These are phyloP conservation scores for Grallaria varia DNA, from an alignment of 2,113 vertebrate genomes.

Conservation along the genomic window DNA sequence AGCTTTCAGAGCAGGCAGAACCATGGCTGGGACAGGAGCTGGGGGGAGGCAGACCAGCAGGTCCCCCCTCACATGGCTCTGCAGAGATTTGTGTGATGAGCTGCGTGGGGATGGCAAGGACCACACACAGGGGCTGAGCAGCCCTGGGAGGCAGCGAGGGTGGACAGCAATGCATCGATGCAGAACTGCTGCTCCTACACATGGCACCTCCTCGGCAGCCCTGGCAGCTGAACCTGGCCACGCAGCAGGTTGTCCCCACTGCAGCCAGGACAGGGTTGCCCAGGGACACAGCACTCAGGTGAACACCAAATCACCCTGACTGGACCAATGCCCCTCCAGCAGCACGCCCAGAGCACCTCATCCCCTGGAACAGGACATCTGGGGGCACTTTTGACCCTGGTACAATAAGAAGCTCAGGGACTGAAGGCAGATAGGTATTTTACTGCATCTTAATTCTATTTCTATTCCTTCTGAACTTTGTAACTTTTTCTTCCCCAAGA, in stretches of 20 bases:
- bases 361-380: neutral
- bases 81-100: neutral
- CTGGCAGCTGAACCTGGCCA: accelerated
- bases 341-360: neutral
- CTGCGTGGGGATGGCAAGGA: neutral
- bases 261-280: neutral
- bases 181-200: neutral
- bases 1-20: neutral
- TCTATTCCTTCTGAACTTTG: neutral
- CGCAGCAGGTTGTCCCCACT: accelerated
- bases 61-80: neutral
- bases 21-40: neutral
- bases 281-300: neutral
- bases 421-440: neutral
- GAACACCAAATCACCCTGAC: accelerated
- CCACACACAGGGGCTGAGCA: neutral
- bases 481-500: neutral
- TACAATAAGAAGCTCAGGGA: neutral
- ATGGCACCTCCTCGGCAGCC: neutral
- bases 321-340: neutral
- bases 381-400: neutral
- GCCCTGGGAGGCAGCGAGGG: neutral
- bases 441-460: neutral
- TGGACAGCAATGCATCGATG: neutral
- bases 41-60: neutral